Percentiles rank a stretch among this genome's conserved stretches.
phyloP scores from a whole-genome alignment of 2,888 invertebrate species.

The Eubasilissa splendida region DNA sequence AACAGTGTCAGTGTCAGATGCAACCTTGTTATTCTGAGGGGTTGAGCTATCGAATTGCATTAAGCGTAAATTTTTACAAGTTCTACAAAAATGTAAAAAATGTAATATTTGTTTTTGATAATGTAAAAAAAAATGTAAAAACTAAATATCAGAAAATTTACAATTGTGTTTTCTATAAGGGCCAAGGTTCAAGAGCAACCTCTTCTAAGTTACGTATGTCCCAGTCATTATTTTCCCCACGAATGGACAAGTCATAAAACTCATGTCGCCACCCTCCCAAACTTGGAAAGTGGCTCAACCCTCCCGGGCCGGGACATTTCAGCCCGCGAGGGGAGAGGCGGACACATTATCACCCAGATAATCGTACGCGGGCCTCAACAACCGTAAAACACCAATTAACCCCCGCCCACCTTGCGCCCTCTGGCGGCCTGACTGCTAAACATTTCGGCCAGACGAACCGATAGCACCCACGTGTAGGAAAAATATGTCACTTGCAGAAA shows the following conservation, averaged over 20 bases:
- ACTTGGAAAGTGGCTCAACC: neutral
- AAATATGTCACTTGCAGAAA: no score
- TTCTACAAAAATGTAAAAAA: no score
- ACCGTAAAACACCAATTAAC: conserved; percentile 45
- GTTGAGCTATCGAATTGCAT: no score
- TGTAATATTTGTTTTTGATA: no score
- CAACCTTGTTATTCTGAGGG: no score
- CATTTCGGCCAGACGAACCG: neutral
- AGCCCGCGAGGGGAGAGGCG: neutral
- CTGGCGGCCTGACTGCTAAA: conserved; percentile 2
- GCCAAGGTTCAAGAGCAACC: no score
- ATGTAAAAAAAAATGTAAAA: no score
- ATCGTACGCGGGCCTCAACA: conserved; percentile 38
- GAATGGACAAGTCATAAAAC: neutral
- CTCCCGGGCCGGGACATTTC: neutral
- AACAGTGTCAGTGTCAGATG: no score
- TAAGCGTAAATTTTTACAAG: no score
- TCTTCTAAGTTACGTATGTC: no score
- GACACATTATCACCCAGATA: conserved; percentile 31
- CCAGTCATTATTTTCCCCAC: conserved; percentile 1
- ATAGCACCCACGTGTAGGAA: neutral
- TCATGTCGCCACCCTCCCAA: neutral
- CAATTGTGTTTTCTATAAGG: no score
- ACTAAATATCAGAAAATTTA: no score
- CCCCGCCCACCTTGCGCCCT: neutral